Base-by-base conservation (phyloP, 2,888 invertebrate genomes). In the Rhabditophanes sp. region DNA sequence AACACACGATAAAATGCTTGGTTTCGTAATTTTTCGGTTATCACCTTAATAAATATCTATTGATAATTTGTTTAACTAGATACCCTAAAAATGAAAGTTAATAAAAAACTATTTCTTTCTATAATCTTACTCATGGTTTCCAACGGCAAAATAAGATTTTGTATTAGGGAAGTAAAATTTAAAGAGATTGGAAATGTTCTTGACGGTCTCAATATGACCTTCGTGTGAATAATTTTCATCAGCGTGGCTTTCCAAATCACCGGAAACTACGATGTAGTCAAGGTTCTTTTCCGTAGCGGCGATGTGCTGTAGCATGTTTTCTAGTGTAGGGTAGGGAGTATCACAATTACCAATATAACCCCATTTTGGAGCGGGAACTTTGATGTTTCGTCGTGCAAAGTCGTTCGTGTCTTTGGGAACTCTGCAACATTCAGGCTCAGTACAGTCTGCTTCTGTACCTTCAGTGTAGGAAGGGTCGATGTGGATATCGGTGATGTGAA, bases 61-160 rank as follows among this genome's bases (percentile, higher is more conserved):
- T n/a, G n/a, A n/a, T n/a, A n/a, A n/a, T n/a, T n/a, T n/a, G n/a
- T n/a, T n/a, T n/a, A n/a, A n/a, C n/a, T n/a, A n/a, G n/a, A n/a
- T n/a, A n/a, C n/a, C n/a, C n/a, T n/a, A n/a, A n/a, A n/a, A n/a
- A n/a, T n/a, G n/a, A n/a, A n/a, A n/a, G n/a, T n/a, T n/a, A n/a
- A n/a, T n/a, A 7, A 35, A 14, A 24, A 15, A 30, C 74, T 69
- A 80, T 82, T 81, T 82, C 65, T 90, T 87, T 0, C 87, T 87
- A 6, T 90, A 90, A 3, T 83, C 81, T 44, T 83, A 79, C 70
- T 93, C 90, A 60, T 93, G 90, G 68, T 93, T 93, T 3, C 90
- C 93, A 5, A 90, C 72, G 0, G 87, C 82, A 2, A 87, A 84
- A 63, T 83, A 88, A 44, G 90, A 82, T 2, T 83, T 84, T 20